A percentile compares a stretch with the other conserved stretches of the same genome.
These are phyloP conservation scores for Neosilurus mollespiculum DNA, from an alignment of 2,797 vertebrate genomes.

Conservation along the genomic window DNA sequence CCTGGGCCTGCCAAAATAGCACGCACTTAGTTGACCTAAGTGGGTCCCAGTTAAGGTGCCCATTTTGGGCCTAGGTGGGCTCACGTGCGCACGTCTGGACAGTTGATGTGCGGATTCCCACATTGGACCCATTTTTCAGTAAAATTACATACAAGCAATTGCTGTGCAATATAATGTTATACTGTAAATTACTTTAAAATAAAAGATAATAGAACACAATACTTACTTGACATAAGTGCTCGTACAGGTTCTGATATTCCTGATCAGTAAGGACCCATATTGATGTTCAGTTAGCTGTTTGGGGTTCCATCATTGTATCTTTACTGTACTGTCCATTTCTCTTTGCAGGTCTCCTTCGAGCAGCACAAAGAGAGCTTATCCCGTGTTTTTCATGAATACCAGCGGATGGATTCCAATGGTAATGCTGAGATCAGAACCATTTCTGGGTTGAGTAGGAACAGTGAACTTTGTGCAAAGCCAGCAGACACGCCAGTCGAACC, in stretches of 20 bases:
- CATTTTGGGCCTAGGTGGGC: too few species aligned
- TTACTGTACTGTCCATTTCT: not conserved
- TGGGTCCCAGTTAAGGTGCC: too few species aligned
- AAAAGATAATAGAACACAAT: not conserved
- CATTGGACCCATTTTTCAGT: too few species aligned
- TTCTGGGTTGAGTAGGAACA: slow-evolving; percentile 73
- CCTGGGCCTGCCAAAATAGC: too few species aligned
- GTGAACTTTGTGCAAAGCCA: slow-evolving; percentile 52
- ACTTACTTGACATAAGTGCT: not conserved
- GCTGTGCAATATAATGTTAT: not conserved
- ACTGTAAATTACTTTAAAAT: not conserved
- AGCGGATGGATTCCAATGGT: slow-evolving; percentile 71
- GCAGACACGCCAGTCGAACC: slow-evolving; percentile 52
- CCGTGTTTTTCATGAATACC: slow-evolving; percentile 85
- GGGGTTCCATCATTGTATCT: not conserved
- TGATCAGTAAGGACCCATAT: not conserved
- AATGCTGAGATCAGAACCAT: slow-evolving; percentile 72
- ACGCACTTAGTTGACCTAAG: too few species aligned
- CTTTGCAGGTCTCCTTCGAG: slow-evolving; percentile 89
- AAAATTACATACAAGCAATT: too few species aligned
- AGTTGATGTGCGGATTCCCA: too few species aligned
- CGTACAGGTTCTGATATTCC: too few species aligned
- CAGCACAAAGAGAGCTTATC: slow-evolving; percentile 92
- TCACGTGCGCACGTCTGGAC: too few species aligned
- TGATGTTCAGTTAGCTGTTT: not conserved